A percentile compares a stretch with the other conserved stretches of the same genome.
Evolutionary conservation across 2,888 invertebrate species (phyloP).

Genomic region (Vesta saturnalis): DNA sequence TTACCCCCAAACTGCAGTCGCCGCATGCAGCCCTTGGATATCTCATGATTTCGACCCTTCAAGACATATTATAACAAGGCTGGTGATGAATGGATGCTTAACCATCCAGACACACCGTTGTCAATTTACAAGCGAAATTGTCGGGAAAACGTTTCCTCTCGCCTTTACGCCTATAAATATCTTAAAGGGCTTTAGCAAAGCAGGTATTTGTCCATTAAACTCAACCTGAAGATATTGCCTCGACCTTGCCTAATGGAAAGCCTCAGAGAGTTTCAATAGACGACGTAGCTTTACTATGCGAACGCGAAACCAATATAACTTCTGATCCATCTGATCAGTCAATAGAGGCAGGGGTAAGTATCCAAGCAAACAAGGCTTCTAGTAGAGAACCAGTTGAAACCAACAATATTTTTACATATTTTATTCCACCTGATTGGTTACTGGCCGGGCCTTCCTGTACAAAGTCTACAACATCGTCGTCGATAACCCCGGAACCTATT

Average conservation of each 20-base stretch:
- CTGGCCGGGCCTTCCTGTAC: not conserved
- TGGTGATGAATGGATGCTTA: conserved; percentile 4
- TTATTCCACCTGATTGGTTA: not conserved
- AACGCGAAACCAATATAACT: conserved; percentile 6
- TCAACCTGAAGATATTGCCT: not conserved
- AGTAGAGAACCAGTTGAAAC: conserved; percentile 5
- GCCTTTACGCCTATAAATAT: not conserved
- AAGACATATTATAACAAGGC: conserved; percentile 22
- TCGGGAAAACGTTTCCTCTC: not conserved
- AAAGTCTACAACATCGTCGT: conserved; percentile 5
- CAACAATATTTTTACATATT: conserved; percentile 6
- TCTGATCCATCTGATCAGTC: not conserved
- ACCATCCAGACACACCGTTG: conserved; percentile 7
- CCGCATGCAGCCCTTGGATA: conserved; percentile 29
- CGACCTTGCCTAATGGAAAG: conserved; percentile 1
- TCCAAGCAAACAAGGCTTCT: conserved; percentile 3
- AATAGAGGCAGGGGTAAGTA: conserved; percentile 6
- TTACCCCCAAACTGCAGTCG: conserved; percentile 32
- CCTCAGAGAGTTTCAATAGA: not conserved
- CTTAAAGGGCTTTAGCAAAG: not conserved
- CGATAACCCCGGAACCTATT: not conserved
- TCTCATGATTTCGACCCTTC: conserved; percentile 26
- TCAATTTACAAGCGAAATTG: conserved; percentile 4
- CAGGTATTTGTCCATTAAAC: conserved; percentile 1
- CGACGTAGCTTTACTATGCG: not conserved